Percentiles rank a stretch among this genome's conserved stretches.
phyloP scores from a whole-genome alignment of 2,888 invertebrate species.

The Micropterix aruncella region DNA sequence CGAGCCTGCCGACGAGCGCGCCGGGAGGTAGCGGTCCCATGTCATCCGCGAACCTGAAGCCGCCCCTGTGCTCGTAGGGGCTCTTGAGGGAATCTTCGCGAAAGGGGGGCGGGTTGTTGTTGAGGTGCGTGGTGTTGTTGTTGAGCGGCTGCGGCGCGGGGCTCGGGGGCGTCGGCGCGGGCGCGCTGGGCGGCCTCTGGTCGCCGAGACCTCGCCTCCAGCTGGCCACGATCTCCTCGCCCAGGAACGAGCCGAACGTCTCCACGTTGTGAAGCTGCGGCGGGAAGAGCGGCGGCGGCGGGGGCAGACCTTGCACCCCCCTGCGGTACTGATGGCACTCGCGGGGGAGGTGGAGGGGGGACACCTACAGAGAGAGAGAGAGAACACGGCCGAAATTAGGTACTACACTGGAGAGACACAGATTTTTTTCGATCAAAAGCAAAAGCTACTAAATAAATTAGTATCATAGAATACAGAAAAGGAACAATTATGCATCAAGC shows the following conservation, averaged over 20 bases:
- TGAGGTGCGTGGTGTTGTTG: constrained; percentile 41
- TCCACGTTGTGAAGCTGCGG: constrained; percentile 34
- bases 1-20: constrained; percentile 69
- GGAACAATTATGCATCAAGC: too few species aligned
- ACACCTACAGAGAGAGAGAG: constrained; percentile 3
- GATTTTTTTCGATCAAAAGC: too few species aligned
- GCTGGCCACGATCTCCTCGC: constrained; percentile 63
- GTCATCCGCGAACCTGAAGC: constrained; percentile 75
- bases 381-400: constrained; percentile 5
- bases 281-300: constrained; percentile 15
- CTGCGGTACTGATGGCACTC: neutral
- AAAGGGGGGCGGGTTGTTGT: constrained; percentile 51
- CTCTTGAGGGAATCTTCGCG: constrained; percentile 43
- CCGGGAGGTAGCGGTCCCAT: constrained; percentile 61
- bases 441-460: too few species aligned
- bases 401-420: constrained; percentile 5
- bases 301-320: constrained; percentile 15
- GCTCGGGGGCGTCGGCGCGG: constrained; percentile 21
- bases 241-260: constrained; percentile 58
- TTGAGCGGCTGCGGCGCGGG: constrained; percentile 34
- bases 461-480: too few species aligned
- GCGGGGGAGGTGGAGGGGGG: constrained; percentile 4
- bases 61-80: constrained; percentile 48
- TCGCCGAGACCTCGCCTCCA: constrained; percentile 18
- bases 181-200: constrained; percentile 4